Evolutionary conservation across 2,113 vertebrate species (phyloP).

Genomic region (Sterrhoptilus dennistouni): DNA sequence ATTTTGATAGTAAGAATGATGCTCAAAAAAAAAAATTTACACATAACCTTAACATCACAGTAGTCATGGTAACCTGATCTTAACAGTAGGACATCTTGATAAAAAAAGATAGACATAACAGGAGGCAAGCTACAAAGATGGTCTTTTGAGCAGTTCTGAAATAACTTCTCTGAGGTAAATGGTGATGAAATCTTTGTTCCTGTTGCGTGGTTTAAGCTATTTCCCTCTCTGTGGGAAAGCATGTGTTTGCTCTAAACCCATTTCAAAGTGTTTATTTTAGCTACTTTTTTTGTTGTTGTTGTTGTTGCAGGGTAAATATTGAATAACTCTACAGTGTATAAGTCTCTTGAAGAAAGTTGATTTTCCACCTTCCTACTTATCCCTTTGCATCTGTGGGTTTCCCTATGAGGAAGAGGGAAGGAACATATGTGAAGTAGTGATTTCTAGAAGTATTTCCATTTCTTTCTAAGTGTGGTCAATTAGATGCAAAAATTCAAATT

Average conservation of each 20-base stretch:
- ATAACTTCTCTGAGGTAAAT: constrained; percentile 15
- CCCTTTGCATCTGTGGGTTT: background rate
- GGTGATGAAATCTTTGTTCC: background rate
- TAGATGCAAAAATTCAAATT: background rate
- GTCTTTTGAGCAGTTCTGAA: background rate
- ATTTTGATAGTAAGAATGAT: constrained; percentile 23
- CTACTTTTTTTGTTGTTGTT: background rate
- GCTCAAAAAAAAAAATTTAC: background rate
- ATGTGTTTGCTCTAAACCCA: background rate
- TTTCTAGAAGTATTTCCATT: background rate
- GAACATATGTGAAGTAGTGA: fast-evolving
- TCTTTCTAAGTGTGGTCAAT: background rate
- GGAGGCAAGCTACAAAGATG: background rate
- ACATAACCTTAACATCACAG: background rate
- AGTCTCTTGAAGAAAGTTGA: background rate
- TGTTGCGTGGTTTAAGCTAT: background rate
- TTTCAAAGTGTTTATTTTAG: background rate
- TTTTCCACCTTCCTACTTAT: background rate
- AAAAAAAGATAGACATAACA: background rate
- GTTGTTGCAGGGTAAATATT: background rate
- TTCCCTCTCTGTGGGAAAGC: background rate
- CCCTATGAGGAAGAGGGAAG: fast-evolving
- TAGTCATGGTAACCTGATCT: constrained; percentile 44
- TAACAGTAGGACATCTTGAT: background rate
- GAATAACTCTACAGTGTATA: background rate